These are phyloP conservation scores for Poecilia velifera DNA, from an alignment of 2,797 vertebrate species.

Conservation along the genomic window DNA sequence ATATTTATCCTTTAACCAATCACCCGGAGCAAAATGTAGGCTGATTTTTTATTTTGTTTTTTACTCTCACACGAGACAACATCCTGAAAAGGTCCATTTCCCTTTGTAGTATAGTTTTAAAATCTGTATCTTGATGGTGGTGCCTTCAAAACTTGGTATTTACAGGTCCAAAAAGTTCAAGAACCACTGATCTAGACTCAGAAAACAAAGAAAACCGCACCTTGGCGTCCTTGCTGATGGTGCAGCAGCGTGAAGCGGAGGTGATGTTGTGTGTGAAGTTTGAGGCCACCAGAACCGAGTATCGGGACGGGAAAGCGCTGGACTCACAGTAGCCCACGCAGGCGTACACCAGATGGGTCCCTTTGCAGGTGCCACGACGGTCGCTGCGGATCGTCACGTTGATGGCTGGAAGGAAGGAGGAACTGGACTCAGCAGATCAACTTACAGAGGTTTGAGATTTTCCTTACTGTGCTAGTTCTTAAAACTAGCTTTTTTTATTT, in stretches of 20 bases:
- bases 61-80: not conserved
- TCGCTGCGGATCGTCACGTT: conserved; percentile 89
- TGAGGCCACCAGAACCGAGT: conserved; percentile 88
- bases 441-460: not conserved
- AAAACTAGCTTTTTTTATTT: not conserved
- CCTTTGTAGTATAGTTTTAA: not conserved
- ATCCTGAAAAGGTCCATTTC: not conserved
- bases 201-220: conserved; percentile 33
- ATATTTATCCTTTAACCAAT: not conserved
- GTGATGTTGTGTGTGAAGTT: conserved; percentile 91
- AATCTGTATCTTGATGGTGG: not conserved
- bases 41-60: not conserved
- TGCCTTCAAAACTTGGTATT: not conserved
- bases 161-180: not conserved
- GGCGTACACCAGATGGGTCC: conserved; percentile 84
- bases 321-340: conserved; percentile 94
- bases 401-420: conserved; percentile 76
- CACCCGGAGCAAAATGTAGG: not conserved
- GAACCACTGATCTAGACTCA: not conserved
- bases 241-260: conserved; percentile 89
- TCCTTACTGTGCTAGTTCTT: not conserved
- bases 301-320: conserved; percentile 90
- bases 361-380: conserved; percentile 83
- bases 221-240: conserved; percentile 83
- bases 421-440: not conserved